A percentile compares a stretch with the other conserved stretches of the same genome.
Evolutionary conservation across 2,113 vertebrate genomes (phyloP).

Genomic region (Lamprologus callipterus): DNA sequence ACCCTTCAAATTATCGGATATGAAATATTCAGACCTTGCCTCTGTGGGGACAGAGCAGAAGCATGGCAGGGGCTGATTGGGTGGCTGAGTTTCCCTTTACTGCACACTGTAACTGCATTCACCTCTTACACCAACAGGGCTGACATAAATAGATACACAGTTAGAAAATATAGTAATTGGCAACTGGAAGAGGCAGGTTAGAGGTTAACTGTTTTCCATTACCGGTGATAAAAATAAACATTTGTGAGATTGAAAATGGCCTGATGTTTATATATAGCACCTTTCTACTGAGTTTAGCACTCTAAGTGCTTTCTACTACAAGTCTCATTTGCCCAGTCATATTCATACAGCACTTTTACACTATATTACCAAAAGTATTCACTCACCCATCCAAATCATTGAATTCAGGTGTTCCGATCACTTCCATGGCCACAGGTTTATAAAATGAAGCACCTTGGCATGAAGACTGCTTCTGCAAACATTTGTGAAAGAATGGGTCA

Average conservation of each 20-base stretch:
- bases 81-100: background rate
- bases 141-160: slow-evolving; percentile 21
- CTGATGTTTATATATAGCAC: background rate
- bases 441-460: background rate
- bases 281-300: background rate
- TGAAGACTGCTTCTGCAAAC: background rate
- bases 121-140: slow-evolving; percentile 10
- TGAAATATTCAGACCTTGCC: slow-evolving; percentile 51
- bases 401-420: background rate
- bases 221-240: background rate
- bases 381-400: background rate
- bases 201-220: background rate
- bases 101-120: background rate
- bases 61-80: slow-evolving; percentile 15
- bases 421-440: background rate
- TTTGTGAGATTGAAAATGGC: background rate
- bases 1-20: slow-evolving; percentile 29
- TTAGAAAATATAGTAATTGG: background rate
- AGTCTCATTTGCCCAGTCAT: background rate
- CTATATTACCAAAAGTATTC: background rate
- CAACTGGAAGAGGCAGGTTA: background rate
- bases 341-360: background rate
- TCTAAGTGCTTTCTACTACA: background rate
- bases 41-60: background rate
- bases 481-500: background rate